These are phyloP conservation scores for Tromatobia lineatoria DNA, from an alignment of 2,888 invertebrate species.

Conservation along the genomic window DNA sequence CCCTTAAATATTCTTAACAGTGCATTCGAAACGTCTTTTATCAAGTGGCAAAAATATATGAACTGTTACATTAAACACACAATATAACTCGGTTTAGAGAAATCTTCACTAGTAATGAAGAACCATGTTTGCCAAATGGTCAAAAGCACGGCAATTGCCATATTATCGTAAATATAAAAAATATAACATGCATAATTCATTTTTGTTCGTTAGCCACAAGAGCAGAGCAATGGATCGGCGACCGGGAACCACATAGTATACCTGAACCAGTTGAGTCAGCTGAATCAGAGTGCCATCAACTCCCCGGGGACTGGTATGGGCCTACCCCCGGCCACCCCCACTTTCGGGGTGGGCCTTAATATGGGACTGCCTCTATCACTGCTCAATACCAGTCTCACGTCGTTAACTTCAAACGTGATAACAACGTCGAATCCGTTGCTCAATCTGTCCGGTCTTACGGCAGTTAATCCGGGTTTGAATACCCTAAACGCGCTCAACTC, in stretches of 20 bases:
- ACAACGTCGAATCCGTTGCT: constrained; percentile 84
- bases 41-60: too few relatives aligned
- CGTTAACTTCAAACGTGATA: constrained; percentile 84
- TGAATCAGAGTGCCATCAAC: constrained; percentile 84
- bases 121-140: background rate
- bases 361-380: constrained; percentile 85
- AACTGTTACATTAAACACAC: too few relatives aligned
- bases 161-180: background rate
- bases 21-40: too few relatives aligned
- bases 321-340: constrained; percentile 85
- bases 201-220: constrained; percentile 79
- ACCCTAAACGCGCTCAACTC: constrained; percentile 82
- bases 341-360: constrained; percentile 85
- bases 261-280: constrained; percentile 84
- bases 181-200: background rate
- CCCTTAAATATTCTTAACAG: too few relatives aligned
- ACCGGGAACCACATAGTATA: constrained; percentile 85
- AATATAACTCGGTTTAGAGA: background rate
- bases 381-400: constrained; percentile 83
- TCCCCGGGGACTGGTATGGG: constrained; percentile 85
- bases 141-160: background rate
- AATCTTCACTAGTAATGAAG: background rate
- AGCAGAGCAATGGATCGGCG: constrained; percentile 83
- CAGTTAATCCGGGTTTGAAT: constrained; percentile 83
- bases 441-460: constrained; percentile 82